These are phyloP conservation scores for Hapalemur alaotrensis DNA, from an alignment of 2,797 vertebrate genomes.

Conservation along the genomic window DNA sequence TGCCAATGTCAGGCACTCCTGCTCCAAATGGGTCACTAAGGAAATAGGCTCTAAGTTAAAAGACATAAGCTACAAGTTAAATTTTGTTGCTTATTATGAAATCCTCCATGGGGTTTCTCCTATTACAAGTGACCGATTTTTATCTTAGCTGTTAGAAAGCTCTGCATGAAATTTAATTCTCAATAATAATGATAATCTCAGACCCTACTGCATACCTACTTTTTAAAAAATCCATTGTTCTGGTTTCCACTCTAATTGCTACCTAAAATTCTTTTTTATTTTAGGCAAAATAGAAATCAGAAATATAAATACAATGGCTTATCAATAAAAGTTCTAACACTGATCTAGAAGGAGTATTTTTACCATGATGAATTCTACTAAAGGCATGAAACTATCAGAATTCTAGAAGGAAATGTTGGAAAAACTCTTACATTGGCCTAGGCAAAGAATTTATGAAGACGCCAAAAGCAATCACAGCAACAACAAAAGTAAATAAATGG, in stretches of 20 bases:
- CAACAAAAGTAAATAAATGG: too few relatives aligned
- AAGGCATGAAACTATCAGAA: too few relatives aligned
- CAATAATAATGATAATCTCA: neutral
- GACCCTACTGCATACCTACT: too few relatives aligned
- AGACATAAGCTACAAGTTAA: neutral
- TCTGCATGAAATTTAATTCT: neutral
- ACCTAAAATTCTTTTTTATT: neutral
- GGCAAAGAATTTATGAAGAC: too few relatives aligned
- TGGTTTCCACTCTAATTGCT: neutral
- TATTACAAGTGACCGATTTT: neutral
- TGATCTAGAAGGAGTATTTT: neutral
- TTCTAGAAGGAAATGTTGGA: too few relatives aligned
- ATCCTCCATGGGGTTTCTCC: neutral
- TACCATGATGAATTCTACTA: neutral
- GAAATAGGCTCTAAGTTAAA: neutral
- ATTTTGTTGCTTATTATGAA: too few relatives aligned
- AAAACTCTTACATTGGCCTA: too few relatives aligned
- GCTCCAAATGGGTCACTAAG: too few relatives aligned
- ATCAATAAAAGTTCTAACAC: neutral
- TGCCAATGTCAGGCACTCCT: neutral
- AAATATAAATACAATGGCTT: neutral
- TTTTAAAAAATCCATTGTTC: neutral
- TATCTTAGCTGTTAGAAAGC: neutral
- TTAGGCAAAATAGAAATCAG: neutral
- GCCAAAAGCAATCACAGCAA: too few relatives aligned